Percentiles rank a stretch among this genome's conserved stretches.
Conservation (phyloP, 2,888 invertebrate species). For the Harpalus rubripes region DNA sequence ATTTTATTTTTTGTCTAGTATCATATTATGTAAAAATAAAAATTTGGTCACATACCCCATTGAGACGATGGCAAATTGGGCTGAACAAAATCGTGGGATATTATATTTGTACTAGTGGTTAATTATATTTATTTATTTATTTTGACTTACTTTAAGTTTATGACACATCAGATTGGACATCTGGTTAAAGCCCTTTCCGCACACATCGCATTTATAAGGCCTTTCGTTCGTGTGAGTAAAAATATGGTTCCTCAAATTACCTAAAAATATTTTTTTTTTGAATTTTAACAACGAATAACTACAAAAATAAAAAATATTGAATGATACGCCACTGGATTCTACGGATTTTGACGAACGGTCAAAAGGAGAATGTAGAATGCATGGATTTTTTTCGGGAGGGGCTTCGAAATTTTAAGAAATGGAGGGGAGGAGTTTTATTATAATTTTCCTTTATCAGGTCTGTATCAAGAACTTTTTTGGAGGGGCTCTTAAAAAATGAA, state of each 20-base stretch:
- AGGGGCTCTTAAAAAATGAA: too few relatives aligned
- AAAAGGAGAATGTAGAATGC: too few relatives aligned
- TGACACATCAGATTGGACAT: conserved; percentile 90
- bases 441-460: too few relatives aligned
- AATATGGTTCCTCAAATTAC: conserved; percentile 87
- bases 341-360: too few relatives aligned
- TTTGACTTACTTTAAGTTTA: conserved; percentile 82
- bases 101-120: not conserved
- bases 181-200: conserved; percentile 88
- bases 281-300: not conserved
- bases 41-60: too few relatives aligned
- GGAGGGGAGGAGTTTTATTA: too few relatives aligned
- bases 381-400: too few relatives aligned
- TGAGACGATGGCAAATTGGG: too few relatives aligned
- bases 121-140: not conserved
- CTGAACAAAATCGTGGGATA: not conserved
- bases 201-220: conserved; percentile 87
- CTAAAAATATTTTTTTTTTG: conserved; percentile 76
- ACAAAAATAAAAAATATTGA: not conserved
- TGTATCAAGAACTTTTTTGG: too few relatives aligned
- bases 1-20: too few relatives aligned
- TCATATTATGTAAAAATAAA: too few relatives aligned
- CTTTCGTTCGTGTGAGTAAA: conserved; percentile 89
- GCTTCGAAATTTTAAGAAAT: too few relatives aligned
- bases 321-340: not conserved